A percentile compares a stretch with the other conserved stretches of the same genome.
Conservation (phyloP, 2,113 vertebrate species). For the Argyrosomus japonicus region DNA sequence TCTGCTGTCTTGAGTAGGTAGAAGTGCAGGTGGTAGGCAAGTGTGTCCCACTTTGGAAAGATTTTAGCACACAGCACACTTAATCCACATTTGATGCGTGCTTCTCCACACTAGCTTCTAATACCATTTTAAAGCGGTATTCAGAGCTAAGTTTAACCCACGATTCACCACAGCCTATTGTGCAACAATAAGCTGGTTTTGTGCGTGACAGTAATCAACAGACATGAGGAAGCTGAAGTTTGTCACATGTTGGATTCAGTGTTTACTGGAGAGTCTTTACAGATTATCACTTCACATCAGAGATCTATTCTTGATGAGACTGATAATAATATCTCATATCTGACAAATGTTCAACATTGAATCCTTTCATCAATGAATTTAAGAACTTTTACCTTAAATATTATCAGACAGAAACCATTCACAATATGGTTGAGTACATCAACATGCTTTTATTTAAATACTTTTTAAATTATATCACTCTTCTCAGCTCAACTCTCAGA, state of each 20-base stretch:
- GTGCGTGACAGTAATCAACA: background rate
- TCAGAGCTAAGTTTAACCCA: no score
- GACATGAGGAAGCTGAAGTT: background rate
- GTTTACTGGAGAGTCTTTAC: background rate
- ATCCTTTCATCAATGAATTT: background rate
- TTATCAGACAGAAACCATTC: background rate
- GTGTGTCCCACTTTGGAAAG: no score
- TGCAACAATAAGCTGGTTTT: background rate
- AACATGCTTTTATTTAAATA: background rate
- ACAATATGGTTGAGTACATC: background rate
- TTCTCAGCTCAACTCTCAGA: background rate
- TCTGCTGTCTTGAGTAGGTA: no score
- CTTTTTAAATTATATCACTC: background rate
- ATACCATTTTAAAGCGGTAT: no score
- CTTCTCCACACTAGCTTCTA: no score
- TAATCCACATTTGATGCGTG: no score
- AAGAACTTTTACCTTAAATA: background rate
- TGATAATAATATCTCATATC: background rate
- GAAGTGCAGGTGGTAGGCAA: no score
- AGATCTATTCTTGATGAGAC: background rate
- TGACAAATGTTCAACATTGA: background rate
- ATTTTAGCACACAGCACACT: no score
- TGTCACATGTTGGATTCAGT: background rate
- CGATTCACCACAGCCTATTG: no score
- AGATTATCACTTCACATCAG: background rate